Base-by-base conservation (phyloP, 1,140 invertebrate species). In the Drosophila virilis region DNA sequence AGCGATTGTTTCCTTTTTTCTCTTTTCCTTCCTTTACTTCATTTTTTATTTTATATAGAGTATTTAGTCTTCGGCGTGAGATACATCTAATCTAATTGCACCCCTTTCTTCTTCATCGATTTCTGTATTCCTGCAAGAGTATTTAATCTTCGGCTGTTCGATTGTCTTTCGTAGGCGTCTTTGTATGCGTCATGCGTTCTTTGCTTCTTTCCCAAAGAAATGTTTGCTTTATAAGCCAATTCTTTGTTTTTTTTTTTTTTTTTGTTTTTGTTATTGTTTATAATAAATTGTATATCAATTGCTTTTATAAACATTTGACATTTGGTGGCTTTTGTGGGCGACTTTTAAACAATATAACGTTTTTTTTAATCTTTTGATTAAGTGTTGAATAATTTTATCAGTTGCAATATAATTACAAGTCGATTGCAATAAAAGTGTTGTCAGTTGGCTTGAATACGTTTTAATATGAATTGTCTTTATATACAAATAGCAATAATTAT, bases 231-330 rank as follows among this genome's bases (percentile, higher is more conserved):
- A 61, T 45, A 65, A 73, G 68, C 68, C 78, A 17, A 37, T 12
- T 42, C 3, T 67, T 32, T 43, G 22, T 42, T 45, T 17, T 17
- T 17, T 17, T 17, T 17, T 17, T 38, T 52, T 37, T 28, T 51
- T 28, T 35, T 54, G 37, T 35, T 59, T 13, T 13, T 32, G 13
- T 50, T 60, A 52, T 60, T 80, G 48, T 88, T 65, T 58, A 52
- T 67, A 48, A 62, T 67, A 76, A 76, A 76, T 76, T 71, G 32
- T 45, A 57, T 70, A 64, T 55, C 70, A 82, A 88, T 85, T 85
- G 71, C 82, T 76, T 84, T 67, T 55, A 59, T 70, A 70, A 82
- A 38, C 82, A 73, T 85, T 88, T 85, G 82, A 86, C 83, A 85
- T 85, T 86, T 86, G 76, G 40, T n/a, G 22, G 13, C 32, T 17